These are phyloP conservation scores for Percina caprodes DNA, from an alignment of 2,113 vertebrate genomes.

Conservation along the genomic window DNA sequence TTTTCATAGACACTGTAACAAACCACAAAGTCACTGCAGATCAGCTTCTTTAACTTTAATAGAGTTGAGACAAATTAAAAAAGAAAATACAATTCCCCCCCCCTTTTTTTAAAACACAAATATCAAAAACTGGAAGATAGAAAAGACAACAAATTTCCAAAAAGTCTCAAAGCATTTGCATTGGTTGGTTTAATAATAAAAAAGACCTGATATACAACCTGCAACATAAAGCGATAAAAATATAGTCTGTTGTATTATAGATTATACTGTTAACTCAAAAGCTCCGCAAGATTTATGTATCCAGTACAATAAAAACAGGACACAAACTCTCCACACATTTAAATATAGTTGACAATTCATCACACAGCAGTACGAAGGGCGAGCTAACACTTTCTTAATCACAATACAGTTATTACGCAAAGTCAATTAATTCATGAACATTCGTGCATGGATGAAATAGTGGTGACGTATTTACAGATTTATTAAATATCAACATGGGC, in stretches of 20 bases:
- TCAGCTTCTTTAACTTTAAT: constrained; percentile 66
- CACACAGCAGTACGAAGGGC: constrained; percentile 67
- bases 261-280: constrained; percentile 58
- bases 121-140: constrained; percentile 70
- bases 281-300: constrained; percentile 42
- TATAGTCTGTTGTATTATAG: constrained; percentile 60
- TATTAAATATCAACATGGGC: constrained; percentile 37
- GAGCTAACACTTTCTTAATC: constrained; percentile 65
- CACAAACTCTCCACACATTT: constrained; percentile 54
- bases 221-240: constrained; percentile 76
- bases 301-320: constrained; percentile 51
- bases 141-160: constrained; percentile 64
- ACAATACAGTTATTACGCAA: constrained; percentile 63
- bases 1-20: constrained; percentile 9
- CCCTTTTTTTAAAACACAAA: constrained; percentile 55
- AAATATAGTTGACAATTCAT: constrained; percentile 57
- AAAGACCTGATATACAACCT: constrained; percentile 74
- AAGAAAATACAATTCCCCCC: constrained; percentile 58
- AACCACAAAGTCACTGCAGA: constrained; percentile 32
- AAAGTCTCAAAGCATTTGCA: constrained; percentile 57
- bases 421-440: constrained; percentile 57
- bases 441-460: constrained; percentile 69
- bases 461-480: constrained; percentile 63
- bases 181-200: constrained; percentile 68
- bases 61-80: constrained; percentile 57